phyloP scores from a whole-genome alignment of 1,140 invertebrate species.

The Heliothis virescens region DNA sequence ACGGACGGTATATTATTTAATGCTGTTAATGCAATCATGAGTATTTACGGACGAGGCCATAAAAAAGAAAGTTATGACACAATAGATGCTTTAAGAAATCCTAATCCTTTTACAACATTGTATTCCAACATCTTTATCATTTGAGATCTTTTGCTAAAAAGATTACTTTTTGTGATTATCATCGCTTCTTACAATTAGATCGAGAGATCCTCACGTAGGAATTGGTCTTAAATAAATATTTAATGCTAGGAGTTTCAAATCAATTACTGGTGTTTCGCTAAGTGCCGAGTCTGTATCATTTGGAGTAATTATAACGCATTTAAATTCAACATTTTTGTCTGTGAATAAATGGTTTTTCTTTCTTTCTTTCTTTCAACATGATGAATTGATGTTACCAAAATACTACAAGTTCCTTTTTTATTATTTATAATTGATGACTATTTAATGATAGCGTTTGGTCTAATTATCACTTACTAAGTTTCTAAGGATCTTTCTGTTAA shows the following conservation, averaged over 20 bases:
- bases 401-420: not conserved
- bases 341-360: too few species aligned
- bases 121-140: not conserved
- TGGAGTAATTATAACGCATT: not conserved
- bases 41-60: conserved; percentile 12
- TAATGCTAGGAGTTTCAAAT: not conserved
- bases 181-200: not conserved
- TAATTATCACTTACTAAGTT: not conserved
- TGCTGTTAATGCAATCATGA: conserved; percentile 46
- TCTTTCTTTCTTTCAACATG: too few species aligned
- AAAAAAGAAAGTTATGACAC: conserved; percentile 43
- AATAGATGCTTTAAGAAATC: conserved; percentile 20
- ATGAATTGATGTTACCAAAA: not conserved
- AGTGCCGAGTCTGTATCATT: not conserved
- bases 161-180: not conserved
- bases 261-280: not conserved
- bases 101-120: conserved; percentile 13
- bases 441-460: too few species aligned
- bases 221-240: not conserved
- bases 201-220: not conserved
- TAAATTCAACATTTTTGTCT: too few species aligned
- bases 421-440: too few species aligned
- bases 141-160: not conserved
- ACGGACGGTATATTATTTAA: conserved; percentile 47
- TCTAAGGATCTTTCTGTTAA: too few species aligned